phyloP scores from a whole-genome alignment of 2,797 vertebrate genomes.

The Ptychadena robeensis region DNA sequence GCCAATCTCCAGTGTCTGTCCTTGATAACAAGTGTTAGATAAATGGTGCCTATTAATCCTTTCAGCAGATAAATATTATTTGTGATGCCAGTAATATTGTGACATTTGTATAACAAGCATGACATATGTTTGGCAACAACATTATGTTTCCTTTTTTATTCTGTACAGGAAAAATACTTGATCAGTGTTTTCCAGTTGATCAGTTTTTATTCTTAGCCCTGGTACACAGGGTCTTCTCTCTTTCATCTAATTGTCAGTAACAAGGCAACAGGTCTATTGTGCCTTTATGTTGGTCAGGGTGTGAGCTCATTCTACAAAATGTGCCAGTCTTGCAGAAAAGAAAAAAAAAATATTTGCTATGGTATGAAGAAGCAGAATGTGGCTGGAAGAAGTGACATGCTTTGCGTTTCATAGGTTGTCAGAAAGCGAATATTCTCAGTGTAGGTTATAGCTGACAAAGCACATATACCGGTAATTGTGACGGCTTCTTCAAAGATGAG shows the following conservation, averaged over 20 bases:
- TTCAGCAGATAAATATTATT: neutral
- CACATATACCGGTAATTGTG: slow-evolving; percentile 52
- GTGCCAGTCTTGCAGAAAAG: slow-evolving; percentile 4
- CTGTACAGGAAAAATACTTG: neutral
- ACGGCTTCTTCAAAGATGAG: slow-evolving; percentile 49
- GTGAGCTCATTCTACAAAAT: neutral
- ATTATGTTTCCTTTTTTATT: neutral
- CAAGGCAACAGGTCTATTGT: slow-evolving; percentile 21
- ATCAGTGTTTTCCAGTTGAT: neutral
- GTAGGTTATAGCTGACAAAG: slow-evolving; percentile 53
- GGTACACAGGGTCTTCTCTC: neutral
- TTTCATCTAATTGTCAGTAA: neutral
- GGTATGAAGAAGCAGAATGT: neutral
- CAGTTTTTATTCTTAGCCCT: neutral
- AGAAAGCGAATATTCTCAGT: slow-evolving; percentile 49
- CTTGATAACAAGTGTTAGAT: neutral
- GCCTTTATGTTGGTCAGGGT: neutral
- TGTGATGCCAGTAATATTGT: slow-evolving; percentile 8
- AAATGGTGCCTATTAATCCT: neutral
- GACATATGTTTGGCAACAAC: neutral
- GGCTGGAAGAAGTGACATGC: neutral
- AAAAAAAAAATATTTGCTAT: slow-evolving; percentile 16
- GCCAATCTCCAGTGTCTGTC: too few relatives aligned
- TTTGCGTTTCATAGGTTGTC: slow-evolving; percentile 34
- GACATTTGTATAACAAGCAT: neutral